Percentiles rank a stretch among this genome's conserved stretches.
phyloP scores from a whole-genome alignment of 2,888 invertebrate species.

The Boloria selene region DNA sequence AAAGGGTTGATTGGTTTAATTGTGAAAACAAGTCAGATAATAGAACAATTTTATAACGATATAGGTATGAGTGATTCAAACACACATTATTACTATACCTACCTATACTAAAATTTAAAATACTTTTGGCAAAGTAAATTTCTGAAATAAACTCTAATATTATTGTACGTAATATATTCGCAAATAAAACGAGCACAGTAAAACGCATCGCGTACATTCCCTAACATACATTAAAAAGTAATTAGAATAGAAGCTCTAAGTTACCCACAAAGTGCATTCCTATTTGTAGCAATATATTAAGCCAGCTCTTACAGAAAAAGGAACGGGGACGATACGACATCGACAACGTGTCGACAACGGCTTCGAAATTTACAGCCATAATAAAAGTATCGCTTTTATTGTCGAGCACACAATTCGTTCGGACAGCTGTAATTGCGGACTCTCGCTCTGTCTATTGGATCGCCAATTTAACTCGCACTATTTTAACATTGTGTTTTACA shows the following conservation, averaged over 20 bases:
- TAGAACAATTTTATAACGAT: too few relatives aligned
- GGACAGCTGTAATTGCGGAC: slow-evolving; percentile 78
- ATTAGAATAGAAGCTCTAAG: slow-evolving; percentile 26
- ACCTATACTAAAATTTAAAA: neutral
- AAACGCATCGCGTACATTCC: slow-evolving; percentile 17
- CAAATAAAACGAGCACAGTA: slow-evolving; percentile 10
- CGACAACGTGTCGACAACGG: slow-evolving; percentile 36
- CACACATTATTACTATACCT: neutral
- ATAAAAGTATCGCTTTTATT: slow-evolving; percentile 79
- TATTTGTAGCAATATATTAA: slow-evolving; percentile 10
- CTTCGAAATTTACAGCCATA: slow-evolving; percentile 62
- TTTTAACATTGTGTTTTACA: slow-evolving; percentile 61
- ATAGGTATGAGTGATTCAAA: neutral
- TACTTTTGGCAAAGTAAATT: slow-evolving; percentile 9
- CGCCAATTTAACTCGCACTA: slow-evolving; percentile 72
- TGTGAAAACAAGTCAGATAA: too few relatives aligned
- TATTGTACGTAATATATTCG: slow-evolving; percentile 6
- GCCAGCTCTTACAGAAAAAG: slow-evolving; percentile 26
- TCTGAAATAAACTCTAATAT: neutral
- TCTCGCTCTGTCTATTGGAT: slow-evolving; percentile 72
- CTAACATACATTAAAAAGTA: slow-evolving; percentile 32
- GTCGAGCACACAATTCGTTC: slow-evolving; percentile 76
- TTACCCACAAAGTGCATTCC: slow-evolving; percentile 11
- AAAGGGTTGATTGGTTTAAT: too few relatives aligned
- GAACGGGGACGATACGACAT: slow-evolving; percentile 33